Evolutionary conservation across 1,140 invertebrate species (phyloP).

Genomic region (Drosophila eugracilis): DNA sequence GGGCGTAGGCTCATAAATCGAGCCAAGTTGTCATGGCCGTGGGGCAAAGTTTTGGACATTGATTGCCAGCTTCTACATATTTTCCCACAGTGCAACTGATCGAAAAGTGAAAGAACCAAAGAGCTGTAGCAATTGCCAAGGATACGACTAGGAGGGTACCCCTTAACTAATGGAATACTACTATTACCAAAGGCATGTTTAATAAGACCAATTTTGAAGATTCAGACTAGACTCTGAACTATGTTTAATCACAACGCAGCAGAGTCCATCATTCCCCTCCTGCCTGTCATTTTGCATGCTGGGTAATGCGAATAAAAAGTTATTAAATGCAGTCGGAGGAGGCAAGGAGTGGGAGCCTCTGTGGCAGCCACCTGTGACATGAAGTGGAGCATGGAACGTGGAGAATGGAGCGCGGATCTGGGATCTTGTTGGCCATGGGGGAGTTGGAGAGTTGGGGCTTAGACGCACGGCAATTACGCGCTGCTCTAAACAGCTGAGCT

Average conservation of each 20-base stretch:
- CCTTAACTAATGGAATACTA: not conserved
- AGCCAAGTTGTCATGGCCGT: conserved; percentile 72
- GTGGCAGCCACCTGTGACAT: conserved; percentile 69
- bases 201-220: no score
- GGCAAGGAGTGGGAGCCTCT: conserved; percentile 33
- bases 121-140: not conserved
- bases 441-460: conserved; percentile 31
- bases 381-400: conserved; percentile 56
- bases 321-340: conserved; percentile 67
- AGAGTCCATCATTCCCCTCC: conserved; percentile 3
- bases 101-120: conserved; percentile 73
- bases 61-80: conserved; percentile 83
- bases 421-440: not conserved
- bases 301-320: conserved; percentile 63
- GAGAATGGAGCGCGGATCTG: conserved; percentile 11
- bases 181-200: not conserved
- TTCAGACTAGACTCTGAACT: no score
- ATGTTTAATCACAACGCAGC: no score
- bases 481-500: conserved; percentile 73
- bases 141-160: conserved; percentile 21
- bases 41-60: conserved; percentile 75
- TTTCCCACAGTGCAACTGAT: conserved; percentile 74
- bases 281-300: conserved; percentile 8
- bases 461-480: conserved; percentile 75
- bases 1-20: conserved; percentile 72